A percentile compares a stretch with the other conserved stretches of the same genome.
phyloP scores from a whole-genome alignment of 2,113 vertebrate genomes.

The pig (Sus scrofa) region DNA sequence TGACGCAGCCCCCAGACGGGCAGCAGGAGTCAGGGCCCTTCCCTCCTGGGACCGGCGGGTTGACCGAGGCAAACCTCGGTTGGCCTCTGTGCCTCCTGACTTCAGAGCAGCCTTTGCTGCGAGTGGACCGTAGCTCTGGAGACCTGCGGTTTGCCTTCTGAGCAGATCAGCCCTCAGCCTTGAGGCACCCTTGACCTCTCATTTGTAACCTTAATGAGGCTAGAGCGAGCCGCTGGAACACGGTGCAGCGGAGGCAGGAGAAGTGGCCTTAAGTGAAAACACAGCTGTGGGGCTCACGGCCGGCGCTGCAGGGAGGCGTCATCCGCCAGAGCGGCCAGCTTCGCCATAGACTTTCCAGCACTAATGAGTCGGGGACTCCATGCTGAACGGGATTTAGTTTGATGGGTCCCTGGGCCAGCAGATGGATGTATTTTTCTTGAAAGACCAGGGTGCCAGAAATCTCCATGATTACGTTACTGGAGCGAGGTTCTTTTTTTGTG shows the following conservation, averaged over 20 bases:
- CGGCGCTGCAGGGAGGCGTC: conserved; percentile 79
- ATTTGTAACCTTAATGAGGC: conserved; percentile 71
- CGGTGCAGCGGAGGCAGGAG: conserved; percentile 77
- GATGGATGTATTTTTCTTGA: conserved; percentile 91
- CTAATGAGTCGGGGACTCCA: conserved; percentile 87
- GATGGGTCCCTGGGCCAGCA: conserved; percentile 82
- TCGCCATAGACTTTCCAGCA: conserved; percentile 83
- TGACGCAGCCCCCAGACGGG: neutral
- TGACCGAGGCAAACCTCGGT: neutral
- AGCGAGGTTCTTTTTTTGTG: conserved; percentile 87
- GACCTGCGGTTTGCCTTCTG: neutral
- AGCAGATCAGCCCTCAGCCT: conserved; percentile 36
- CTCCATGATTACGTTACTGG: conserved; percentile 89
- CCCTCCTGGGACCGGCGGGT: neutral
- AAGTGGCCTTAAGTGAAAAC: conserved; percentile 87
- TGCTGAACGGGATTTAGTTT: conserved; percentile 86
- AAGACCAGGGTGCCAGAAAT: conserved; percentile 87
- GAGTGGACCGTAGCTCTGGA: neutral
- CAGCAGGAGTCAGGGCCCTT: neutral
- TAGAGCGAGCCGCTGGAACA: conserved; percentile 80
- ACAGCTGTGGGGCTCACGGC: conserved; percentile 86
- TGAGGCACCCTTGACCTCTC: conserved; percentile 72
- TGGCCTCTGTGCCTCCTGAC: neutral
- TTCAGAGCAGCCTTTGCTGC: neutral
- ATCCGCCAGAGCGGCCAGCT: conserved; percentile 83